These are phyloP conservation scores for Takifugu bimaculatus DNA, from an alignment of 2,113 vertebrate species.

Conservation along the genomic window DNA sequence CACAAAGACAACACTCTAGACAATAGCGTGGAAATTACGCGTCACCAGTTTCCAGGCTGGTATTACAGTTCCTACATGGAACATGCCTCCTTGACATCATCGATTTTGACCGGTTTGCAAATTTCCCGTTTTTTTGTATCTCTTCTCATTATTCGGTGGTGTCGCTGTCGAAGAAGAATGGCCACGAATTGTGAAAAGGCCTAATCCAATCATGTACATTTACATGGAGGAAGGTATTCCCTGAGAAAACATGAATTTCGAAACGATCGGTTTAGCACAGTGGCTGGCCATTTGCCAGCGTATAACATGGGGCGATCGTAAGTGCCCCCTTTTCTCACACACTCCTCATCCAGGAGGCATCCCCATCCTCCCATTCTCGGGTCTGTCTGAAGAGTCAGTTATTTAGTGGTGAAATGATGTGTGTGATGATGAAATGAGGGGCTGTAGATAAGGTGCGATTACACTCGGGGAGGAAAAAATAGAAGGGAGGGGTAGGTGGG, in stretches of 20 bases:
- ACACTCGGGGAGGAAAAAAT: conserved; percentile 36
- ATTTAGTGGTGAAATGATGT: conserved; percentile 73
- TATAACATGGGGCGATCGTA: conserved; percentile 39
- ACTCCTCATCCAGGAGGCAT: conserved; percentile 27
- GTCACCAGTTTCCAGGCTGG: conserved; percentile 51
- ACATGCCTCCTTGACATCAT: conserved; percentile 54
- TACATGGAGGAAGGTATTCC: conserved; percentile 49
- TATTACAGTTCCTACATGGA: conserved; percentile 8
- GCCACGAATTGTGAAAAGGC: conserved; percentile 44
- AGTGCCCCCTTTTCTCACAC: conserved; percentile 25
- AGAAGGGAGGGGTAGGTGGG: conserved; percentile 28
- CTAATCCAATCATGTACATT: conserved; percentile 68
- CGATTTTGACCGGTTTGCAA: conserved; percentile 1
- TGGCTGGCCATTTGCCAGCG: conserved; percentile 35
- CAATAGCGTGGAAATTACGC: conserved; percentile 64
- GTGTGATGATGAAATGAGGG: conserved; percentile 68
- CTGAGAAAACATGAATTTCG: conserved; percentile 50
- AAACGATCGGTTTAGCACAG: conserved; percentile 38
- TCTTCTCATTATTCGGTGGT: conserved; percentile 46
- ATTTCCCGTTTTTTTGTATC: conserved; percentile 47
- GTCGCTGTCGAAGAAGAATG: conserved; percentile 31
- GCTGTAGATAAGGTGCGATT: conserved; percentile 71
- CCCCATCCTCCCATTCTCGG: conserved; percentile 18
- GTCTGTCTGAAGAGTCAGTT: conserved; percentile 55
- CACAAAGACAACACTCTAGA: conserved; percentile 48